Percentiles rank a stretch among this genome's conserved stretches.
phyloP scores from a whole-genome alignment of 2,797 vertebrate genomes.

The Aplochiton taeniatus region DNA sequence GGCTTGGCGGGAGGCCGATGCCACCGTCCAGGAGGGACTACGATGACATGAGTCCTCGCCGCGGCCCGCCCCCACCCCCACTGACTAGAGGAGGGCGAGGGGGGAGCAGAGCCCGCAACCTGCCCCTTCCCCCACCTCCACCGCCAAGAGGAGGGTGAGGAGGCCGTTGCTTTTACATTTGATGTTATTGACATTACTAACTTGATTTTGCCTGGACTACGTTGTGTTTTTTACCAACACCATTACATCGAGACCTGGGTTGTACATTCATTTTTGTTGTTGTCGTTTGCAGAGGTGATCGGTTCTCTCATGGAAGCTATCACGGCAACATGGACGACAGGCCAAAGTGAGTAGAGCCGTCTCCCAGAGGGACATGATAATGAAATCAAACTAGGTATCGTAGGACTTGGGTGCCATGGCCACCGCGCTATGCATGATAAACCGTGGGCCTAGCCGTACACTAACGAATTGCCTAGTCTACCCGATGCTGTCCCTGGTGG shows the following conservation, averaged over 20 bases:
- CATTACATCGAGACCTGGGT: background rate
- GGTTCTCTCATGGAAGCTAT: conserved; percentile 79
- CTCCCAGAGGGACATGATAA: background rate
- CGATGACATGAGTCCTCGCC: conserved; percentile 94
- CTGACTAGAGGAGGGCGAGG: conserved; percentile 85
- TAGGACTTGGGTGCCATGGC: too few relatives aligned
- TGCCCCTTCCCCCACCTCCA: conserved; percentile 91
- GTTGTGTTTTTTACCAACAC: too few relatives aligned
- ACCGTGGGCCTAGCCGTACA: background rate
- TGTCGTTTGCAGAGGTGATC: conserved; percentile 68
- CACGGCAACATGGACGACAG: conserved; percentile 78
- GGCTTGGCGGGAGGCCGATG: conserved; percentile 84
- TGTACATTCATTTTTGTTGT: background rate
- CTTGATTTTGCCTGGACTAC: too few relatives aligned
- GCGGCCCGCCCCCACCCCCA: conserved; percentile 88
- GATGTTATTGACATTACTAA: background rate
- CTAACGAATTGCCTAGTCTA: background rate
- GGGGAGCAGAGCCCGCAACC: conserved; percentile 89
- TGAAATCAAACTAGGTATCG: too few relatives aligned
- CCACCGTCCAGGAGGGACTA: conserved; percentile 91
- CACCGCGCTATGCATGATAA: too few relatives aligned
- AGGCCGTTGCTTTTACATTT: background rate
- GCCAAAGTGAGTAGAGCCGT: conserved; percentile 64
- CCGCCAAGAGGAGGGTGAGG: conserved; percentile 92
- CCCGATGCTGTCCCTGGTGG: conserved; percentile 12